These are phyloP conservation scores for Mastigias papua DNA, from an alignment of 30 jellyfish, hydroid and myxozoan genomes.

Conservation along the genomic window DNA sequence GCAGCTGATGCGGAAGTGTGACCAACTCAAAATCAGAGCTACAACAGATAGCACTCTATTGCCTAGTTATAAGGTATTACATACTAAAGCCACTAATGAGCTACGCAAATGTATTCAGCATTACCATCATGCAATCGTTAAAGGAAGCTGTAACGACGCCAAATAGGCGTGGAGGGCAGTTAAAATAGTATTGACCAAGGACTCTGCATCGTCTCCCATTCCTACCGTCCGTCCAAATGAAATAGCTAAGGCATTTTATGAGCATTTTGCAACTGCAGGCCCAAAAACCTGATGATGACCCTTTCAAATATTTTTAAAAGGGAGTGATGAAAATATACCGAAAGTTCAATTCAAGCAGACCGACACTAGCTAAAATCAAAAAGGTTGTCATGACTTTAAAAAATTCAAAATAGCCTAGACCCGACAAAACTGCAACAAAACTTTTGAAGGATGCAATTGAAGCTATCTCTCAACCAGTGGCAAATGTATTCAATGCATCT, in stretches of 20 bases:
- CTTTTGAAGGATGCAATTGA: too few relatives aligned
- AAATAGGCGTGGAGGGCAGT: not conserved
- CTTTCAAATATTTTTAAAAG: not conserved
- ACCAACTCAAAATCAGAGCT: slow-evolving; percentile 24
- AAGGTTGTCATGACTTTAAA: too few relatives aligned
- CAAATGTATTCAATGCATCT: too few relatives aligned
- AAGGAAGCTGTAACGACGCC: not conserved
- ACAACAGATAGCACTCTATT: slow-evolving; percentile 29
- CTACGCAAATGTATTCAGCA: slow-evolving; percentile 8
- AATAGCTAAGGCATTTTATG: slow-evolving; percentile 53
- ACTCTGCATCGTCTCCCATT: not conserved
- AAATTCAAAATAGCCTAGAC: too few relatives aligned
- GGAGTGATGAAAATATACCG: not conserved
- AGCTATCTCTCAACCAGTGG: too few relatives aligned
- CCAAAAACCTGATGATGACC: not conserved
- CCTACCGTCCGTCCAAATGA: slow-evolving; percentile 33
- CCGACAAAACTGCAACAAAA: too few relatives aligned
- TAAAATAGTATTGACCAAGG: not conserved
- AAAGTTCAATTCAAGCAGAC: not conserved
- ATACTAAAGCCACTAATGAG: slow-evolving; percentile 2
- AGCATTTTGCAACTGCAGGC: too few relatives aligned
- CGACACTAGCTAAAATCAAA: too few relatives aligned
- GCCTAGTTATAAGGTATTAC: slow-evolving; percentile 27
- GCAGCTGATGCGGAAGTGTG: slow-evolving; percentile 4
- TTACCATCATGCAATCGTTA: too few relatives aligned